A percentile compares a stretch with the other conserved stretches of the same genome.
Evolutionary conservation across 2,888 invertebrate genomes (phyloP).

Genomic region (Coronaproctus castanopsis): DNA sequence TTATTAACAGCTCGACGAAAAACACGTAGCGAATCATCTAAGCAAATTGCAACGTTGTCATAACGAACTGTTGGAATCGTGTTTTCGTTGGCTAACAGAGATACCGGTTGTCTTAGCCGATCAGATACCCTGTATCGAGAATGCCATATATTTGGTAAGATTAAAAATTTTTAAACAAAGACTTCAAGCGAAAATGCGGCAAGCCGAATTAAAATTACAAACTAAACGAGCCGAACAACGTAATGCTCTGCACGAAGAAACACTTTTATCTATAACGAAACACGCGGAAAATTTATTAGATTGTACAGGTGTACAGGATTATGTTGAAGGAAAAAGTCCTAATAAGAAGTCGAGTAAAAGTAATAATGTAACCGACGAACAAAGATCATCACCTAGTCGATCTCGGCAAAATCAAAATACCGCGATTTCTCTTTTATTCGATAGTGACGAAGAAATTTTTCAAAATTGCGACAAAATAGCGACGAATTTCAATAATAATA

Average conservation of each 20-base stretch:
- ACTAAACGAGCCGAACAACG: constrained; percentile 2
- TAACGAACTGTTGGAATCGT: constrained; percentile 6
- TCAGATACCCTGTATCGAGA: constrained; percentile 3
- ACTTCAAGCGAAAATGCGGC: constrained; percentile 1
- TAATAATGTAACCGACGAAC: too few species aligned
- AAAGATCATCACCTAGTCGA: too few species aligned
- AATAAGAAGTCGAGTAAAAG: too few species aligned
- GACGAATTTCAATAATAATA: too few species aligned
- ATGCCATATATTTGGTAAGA: constrained; percentile 2
- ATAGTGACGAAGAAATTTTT: neutral
- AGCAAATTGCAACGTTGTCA: constrained; percentile 5
- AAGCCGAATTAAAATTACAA: constrained; percentile 1
- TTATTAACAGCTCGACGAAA: too few species aligned
- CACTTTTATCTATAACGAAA: neutral
- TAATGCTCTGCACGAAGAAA: neutral
- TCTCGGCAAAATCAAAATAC: neutral
- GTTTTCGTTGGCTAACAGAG: constrained; percentile 8
- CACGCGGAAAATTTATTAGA: neutral
- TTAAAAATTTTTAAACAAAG: constrained; percentile 3
- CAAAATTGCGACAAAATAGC: too few species aligned
- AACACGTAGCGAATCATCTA: too few species aligned
- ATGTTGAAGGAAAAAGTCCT: too few species aligned
- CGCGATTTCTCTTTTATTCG: neutral
- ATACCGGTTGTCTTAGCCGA: constrained; percentile 8
- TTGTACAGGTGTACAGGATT: too few species aligned